Base-by-base conservation (phyloP, 2,797 vertebrate species). In the Pteronotus mesoamericanus region DNA sequence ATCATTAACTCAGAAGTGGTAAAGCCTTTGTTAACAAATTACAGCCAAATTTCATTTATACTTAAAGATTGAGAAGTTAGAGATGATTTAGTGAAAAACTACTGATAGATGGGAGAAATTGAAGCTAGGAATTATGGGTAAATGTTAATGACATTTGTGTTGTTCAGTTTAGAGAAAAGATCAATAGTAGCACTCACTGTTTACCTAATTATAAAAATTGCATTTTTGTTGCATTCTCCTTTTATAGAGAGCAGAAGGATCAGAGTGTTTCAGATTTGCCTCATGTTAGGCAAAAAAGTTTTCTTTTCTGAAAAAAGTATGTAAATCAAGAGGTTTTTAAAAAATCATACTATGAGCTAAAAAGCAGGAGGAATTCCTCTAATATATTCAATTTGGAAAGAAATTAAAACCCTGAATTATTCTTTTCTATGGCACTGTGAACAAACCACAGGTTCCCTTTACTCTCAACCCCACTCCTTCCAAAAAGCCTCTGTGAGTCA, bases 321-420 rank as follows among this genome's bases (percentile, higher is more conserved):
- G 84, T 95, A 96, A 96, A 95, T 91, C 84, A 91, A 86, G 61
- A 93, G 24, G 92, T 80, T 92, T 94, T 48, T 86, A 71, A 59
- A 88, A 86, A 94, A 89, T 84, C 64, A 90, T 93, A 86, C 82
- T 77, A 79, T 77, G 78, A 94, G n/a, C n/a, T 53, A 64, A 85
- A 61, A 48, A 94, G 48, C 29, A 51, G 26, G 34, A 97, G 37
- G 68, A 91, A 96, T 95, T 96, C 55, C 74, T 91, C 71, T 87
- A 95, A 93, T 44, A 85, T 61, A 89, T 39, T 95, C 37, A 69
- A 84, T 32, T 78, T 77, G 88, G 51, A 91, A 91, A 96, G 82
- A 95, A 94, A 94, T 78, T 72, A 89, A 94, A 94, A 37, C 37
- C 53, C 55, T 5, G 5, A 87, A 64, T 94, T 89, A 78, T 85